These are phyloP conservation scores for Scaptomyza hsui DNA, from an alignment of 1,140 invertebrate species.

Conservation along the genomic window DNA sequence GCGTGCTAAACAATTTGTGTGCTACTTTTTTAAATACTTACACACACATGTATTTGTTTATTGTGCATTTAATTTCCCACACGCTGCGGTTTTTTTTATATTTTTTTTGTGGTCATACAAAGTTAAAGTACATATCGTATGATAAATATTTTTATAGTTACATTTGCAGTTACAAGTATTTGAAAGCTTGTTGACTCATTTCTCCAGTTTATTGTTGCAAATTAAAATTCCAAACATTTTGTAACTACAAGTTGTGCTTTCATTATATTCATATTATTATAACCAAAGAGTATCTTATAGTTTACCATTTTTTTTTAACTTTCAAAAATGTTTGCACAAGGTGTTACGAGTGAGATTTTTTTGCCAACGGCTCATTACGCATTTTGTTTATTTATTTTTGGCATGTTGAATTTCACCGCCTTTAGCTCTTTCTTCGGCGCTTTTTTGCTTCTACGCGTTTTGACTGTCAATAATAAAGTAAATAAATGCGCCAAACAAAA, in stretches of 20 bases:
- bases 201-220: not conserved
- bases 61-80: conserved; percentile 35
- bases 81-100: conserved; percentile 14
- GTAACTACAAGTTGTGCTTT: not conserved
- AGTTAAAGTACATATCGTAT: not conserved
- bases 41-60: conserved; percentile 2
- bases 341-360: conserved; percentile 18
- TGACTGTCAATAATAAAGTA: conserved; percentile 40
- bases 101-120: conserved; percentile 2
- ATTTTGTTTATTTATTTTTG: conserved; percentile 43
- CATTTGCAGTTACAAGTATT: not conserved
- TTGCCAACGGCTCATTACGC: conserved; percentile 23
- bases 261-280: too few relatives aligned
- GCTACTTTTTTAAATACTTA: conserved; percentile 26
- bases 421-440: conserved; percentile 15
- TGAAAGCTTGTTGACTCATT: not conserved
- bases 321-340: conserved; percentile 13
- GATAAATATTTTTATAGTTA: not conserved
- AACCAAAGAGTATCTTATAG: not conserved
- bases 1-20: conserved; percentile 33
- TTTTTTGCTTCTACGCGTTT: conserved; percentile 18
- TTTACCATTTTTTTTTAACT: conserved; percentile 1
- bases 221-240: conserved; percentile 6
- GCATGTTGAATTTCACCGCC: conserved; percentile 24
- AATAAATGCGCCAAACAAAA: conserved; percentile 41